These are phyloP conservation scores for Harmothoe impar DNA, from an alignment of 2,888 invertebrate genomes.

Conservation along the genomic window DNA sequence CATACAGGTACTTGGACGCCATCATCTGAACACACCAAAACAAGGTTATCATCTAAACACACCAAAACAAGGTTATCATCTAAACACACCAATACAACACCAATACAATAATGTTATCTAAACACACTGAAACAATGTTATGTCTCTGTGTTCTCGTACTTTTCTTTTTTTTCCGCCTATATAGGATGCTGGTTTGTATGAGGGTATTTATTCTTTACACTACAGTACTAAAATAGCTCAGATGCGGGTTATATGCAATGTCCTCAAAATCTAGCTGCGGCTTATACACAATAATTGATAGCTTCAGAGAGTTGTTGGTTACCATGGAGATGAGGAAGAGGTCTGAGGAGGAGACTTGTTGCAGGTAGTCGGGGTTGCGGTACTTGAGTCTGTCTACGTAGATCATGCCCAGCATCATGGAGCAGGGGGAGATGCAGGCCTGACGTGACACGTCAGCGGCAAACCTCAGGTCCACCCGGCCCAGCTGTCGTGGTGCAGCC, in stretches of 20 bases:
- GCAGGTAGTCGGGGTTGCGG: conserved; percentile 92
- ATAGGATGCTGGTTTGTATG: too few relatives aligned
- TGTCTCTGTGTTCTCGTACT: background rate
- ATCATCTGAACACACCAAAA: conserved; percentile 93
- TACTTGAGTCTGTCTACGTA: conserved; percentile 94
- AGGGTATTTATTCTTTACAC: too few relatives aligned
- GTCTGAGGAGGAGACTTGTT: conserved; percentile 93
- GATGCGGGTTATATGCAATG: too few relatives aligned
- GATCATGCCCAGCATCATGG: conserved; percentile 94
- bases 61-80: background rate
- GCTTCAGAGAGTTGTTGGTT: too few relatives aligned
- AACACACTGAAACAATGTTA: background rate
- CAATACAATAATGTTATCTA: background rate
- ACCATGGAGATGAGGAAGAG: conserved; percentile 97
- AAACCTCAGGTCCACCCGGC: conserved; percentile 79
- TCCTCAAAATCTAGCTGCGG: too few relatives aligned
- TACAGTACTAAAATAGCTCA: too few relatives aligned
- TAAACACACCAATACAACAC: too few relatives aligned
- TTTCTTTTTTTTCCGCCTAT: background rate
- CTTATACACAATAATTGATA: too few relatives aligned
- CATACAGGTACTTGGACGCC: conserved; percentile 97
- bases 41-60: background rate
- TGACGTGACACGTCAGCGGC: conserved; percentile 84
- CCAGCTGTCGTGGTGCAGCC: conserved; percentile 82
- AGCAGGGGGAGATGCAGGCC: conserved; percentile 95